A percentile compares a stretch with the other conserved stretches of the same genome.
These are phyloP conservation scores for Takifugu flavidus DNA, from an alignment of 2,113 vertebrate genomes.

Conservation along the genomic window DNA sequence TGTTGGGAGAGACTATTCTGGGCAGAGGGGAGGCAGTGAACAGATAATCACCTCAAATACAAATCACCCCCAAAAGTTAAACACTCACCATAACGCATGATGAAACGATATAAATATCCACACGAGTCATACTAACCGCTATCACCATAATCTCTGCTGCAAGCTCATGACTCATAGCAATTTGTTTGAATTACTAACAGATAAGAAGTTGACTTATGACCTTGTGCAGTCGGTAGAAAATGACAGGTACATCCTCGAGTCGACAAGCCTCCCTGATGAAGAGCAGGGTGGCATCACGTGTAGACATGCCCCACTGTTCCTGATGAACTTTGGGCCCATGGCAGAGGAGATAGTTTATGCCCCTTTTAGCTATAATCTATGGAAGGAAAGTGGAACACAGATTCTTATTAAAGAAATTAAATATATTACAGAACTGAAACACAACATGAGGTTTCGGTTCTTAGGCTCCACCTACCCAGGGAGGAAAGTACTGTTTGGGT, in stretches of 20 bases:
- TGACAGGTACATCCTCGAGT: slow-evolving; percentile 87
- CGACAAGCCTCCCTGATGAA: slow-evolving; percentile 86
- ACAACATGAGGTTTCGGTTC: too few species aligned
- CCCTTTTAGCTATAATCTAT: slow-evolving; percentile 84
- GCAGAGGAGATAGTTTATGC: slow-evolving; percentile 81
- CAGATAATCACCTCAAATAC: slow-evolving; percentile 5
- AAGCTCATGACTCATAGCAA: neutral
- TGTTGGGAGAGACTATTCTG: slow-evolving; percentile 1
- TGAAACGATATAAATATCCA: neutral
- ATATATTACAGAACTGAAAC: neutral
- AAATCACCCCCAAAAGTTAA: neutral
- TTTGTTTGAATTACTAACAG: neutral
- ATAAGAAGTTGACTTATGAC: slow-evolving; percentile 55
- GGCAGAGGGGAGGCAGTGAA: neutral
- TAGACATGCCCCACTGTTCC: slow-evolving; percentile 81
- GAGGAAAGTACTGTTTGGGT: slow-evolving; percentile 86
- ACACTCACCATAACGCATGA: neutral
- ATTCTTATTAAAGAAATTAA: neutral
- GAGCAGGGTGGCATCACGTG: slow-evolving; percentile 77
- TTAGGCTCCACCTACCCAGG: slow-evolving; percentile 78
- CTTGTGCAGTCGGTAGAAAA: slow-evolving; percentile 88
- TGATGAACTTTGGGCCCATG: slow-evolving; percentile 84
- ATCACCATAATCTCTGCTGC: neutral
- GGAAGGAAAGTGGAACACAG: neutral
- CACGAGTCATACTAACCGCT: neutral